phyloP scores from a whole-genome alignment of 1,140 invertebrate species.

The Lanistes nyassanus region DNA sequence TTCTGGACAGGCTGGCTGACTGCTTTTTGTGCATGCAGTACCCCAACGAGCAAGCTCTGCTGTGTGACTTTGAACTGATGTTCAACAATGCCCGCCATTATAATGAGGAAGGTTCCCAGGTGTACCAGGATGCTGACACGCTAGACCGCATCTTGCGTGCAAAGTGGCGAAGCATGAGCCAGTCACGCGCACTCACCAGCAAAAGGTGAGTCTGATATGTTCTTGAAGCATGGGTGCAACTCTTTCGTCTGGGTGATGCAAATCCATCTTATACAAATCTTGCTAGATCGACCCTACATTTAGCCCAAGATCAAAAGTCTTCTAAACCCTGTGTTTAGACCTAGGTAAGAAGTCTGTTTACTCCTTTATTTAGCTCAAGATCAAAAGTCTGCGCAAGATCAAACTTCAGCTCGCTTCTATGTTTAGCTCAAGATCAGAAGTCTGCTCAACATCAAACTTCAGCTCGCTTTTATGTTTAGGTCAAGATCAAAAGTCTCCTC shows the following conservation, averaged over 20 bases:
- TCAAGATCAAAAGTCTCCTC: slow-evolving; percentile 48
- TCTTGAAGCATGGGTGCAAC: no score
- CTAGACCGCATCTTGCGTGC: slow-evolving; percentile 87
- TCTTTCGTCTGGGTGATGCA: no score
- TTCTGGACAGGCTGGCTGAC: not conserved
- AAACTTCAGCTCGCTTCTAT: no score
- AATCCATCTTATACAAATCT: no score
- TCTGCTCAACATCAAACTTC: no score
- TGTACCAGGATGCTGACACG: slow-evolving; percentile 92
- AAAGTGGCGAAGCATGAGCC: slow-evolving; percentile 74
- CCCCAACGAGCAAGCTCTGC: slow-evolving; percentile 74
- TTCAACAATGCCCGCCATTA: slow-evolving; percentile 95
- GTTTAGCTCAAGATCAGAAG: no score
- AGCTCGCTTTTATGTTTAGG: slow-evolving; percentile 15
- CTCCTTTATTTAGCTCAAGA: no score
- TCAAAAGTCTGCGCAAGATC: no score
- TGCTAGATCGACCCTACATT: no score
- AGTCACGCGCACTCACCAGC: slow-evolving; percentile 28
- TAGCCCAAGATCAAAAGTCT: no score
- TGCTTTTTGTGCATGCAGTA: slow-evolving; percentile 65
- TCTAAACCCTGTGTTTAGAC: no score
- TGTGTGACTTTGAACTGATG: slow-evolving; percentile 85
- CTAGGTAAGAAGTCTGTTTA: no score
- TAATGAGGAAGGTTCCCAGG: slow-evolving; percentile 94
- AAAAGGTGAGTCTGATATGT: slow-evolving; percentile 3